These are phyloP conservation scores for Andricus quercusramuli DNA, from an alignment of 2,888 invertebrate species.

Conservation along the genomic window DNA sequence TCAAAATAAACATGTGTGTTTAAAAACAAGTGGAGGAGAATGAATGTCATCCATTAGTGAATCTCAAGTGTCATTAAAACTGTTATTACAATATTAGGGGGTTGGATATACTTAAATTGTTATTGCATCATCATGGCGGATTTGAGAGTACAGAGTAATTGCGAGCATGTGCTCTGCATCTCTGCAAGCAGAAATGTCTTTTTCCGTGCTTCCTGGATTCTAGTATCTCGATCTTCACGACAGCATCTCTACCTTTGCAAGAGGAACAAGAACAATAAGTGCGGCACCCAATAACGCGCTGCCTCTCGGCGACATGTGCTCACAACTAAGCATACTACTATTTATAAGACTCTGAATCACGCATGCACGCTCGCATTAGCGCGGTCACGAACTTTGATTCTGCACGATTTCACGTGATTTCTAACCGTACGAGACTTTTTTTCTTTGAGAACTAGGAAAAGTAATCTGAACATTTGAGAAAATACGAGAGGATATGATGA, in stretches of 20 bases:
- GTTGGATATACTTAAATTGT: background rate
- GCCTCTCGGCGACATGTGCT: constrained; percentile 55
- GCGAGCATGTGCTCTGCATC: constrained; percentile 16
- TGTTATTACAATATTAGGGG: background rate
- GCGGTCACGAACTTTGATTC: constrained; percentile 53
- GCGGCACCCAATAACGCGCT: constrained; percentile 52
- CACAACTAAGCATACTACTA: constrained; percentile 54
- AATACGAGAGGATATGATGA: background rate
- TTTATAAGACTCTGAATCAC: constrained; percentile 68
- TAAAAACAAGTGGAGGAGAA: background rate
- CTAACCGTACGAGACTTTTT: background rate
- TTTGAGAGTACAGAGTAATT: constrained; percentile 4
- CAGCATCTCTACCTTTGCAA: constrained; percentile 28
- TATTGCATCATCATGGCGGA: constrained; percentile 21
- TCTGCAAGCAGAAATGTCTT: constrained; percentile 20
- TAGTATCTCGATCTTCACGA: constrained; percentile 13
- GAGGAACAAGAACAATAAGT: constrained; percentile 40
- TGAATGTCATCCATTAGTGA: background rate
- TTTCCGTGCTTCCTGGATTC: constrained; percentile 34
- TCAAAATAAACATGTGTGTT: background rate
- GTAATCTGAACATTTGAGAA: background rate
- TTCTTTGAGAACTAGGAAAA: background rate
- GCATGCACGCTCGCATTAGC: constrained; percentile 52
- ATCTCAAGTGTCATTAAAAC: constrained; percentile 1
- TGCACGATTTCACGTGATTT: constrained; percentile 50